A percentile compares a stretch with the other conserved stretches of the same genome.
phyloP scores from a whole-genome alignment of 2,797 vertebrate species.

The Nyctibius grandis region DNA sequence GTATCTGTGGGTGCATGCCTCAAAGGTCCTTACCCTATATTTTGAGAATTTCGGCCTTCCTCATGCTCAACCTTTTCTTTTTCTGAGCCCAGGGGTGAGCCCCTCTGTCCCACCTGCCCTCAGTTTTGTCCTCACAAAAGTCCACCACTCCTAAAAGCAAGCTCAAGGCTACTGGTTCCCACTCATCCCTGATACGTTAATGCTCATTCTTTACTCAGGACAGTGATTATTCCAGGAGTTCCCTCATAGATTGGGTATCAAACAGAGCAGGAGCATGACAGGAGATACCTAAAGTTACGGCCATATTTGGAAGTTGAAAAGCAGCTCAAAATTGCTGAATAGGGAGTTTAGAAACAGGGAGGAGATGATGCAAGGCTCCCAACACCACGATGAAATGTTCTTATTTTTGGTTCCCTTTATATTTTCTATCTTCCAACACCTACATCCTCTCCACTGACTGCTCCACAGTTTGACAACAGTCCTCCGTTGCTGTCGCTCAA shows the following conservation, averaged over 20 bases:
- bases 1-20: neutral
- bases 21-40: neutral
- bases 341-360: neutral
- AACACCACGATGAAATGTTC: neutral
- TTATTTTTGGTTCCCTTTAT: neutral
- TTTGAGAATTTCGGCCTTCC: neutral
- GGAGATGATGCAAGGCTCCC: neutral
- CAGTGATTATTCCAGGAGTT: neutral
- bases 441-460: neutral
- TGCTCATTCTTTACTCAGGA: neutral
- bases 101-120: neutral
- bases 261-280: neutral
- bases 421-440: neutral
- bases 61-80: neutral
- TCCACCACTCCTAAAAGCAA: neutral
- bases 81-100: neutral
- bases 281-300: neutral
- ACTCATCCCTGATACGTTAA: rapidly evolving
- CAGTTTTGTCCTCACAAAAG: neutral
- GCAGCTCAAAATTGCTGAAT: rapidly evolving
- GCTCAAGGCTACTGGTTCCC: neutral
- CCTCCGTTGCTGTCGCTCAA: neutral
- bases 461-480: neutral
- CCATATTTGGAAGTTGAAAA: neutral
- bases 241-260: neutral